A percentile compares a stretch with the other conserved stretches of the same genome.
Conservation (phyloP, 2,888 invertebrate species). For the Diarsia mendica region DNA sequence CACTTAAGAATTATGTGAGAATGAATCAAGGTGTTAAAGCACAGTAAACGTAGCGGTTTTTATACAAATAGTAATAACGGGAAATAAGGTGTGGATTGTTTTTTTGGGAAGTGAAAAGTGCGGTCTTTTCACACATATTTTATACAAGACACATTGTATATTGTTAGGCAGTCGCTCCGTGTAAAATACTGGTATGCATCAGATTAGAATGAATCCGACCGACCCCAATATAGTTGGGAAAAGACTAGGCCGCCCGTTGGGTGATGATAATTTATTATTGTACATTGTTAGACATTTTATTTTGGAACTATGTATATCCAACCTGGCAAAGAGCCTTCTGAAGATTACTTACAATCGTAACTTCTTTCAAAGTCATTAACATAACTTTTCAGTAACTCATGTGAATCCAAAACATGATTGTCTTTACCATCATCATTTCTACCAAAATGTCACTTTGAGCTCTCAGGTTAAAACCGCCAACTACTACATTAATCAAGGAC, state of each 20-base stretch:
- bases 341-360: background rate
- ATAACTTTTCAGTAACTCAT: background rate
- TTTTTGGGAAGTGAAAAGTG: constrained; percentile 7
- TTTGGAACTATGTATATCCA: too few species aligned
- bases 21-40: constrained; percentile 49
- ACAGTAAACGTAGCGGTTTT: constrained; percentile 46
- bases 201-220: too few species aligned
- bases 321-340: background rate
- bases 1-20: constrained; percentile 57
- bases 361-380: background rate
- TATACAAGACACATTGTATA: too few species aligned
- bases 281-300: too few species aligned
- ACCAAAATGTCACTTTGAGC: too few species aligned
- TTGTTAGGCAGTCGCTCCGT: too few species aligned
- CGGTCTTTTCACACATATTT: background rate
- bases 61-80: constrained; percentile 35
- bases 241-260: too few species aligned
- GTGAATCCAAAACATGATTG: background rate
- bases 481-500: constrained; percentile 14
- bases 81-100: constrained; percentile 17
- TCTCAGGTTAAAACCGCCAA: background rate
- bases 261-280: too few species aligned
- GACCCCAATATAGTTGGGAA: too few species aligned
- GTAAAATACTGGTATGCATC: too few species aligned
- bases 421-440: background rate